Evolutionary conservation across 2,888 invertebrate genomes (phyloP).

Genomic region (Harpagoxenus sublaevis): DNA sequence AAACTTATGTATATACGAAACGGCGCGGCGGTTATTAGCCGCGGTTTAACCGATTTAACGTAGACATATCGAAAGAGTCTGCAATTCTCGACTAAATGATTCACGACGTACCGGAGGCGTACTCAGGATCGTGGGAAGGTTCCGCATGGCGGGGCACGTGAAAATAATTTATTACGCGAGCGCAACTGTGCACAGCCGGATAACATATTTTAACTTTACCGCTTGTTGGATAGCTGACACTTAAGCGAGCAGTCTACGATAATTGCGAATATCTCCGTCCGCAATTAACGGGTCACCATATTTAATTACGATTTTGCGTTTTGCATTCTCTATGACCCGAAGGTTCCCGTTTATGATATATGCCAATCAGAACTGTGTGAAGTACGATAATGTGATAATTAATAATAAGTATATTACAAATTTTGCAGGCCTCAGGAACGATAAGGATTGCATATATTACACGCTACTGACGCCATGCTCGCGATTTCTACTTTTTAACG

Average conservation of each 20-base stretch:
- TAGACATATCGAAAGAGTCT: slow-evolving; percentile 34
- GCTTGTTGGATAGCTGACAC: slow-evolving; percentile 45
- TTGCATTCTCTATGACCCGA: neutral
- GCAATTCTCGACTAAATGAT: slow-evolving; percentile 53
- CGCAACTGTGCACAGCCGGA: slow-evolving; percentile 56
- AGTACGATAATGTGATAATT: neutral
- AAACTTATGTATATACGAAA: neutral
- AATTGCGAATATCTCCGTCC: slow-evolving; percentile 36
- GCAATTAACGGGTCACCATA: slow-evolving; percentile 31
- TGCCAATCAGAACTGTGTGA: neutral
- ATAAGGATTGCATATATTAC: neutral
- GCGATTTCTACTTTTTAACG: neutral
- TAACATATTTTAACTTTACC: slow-evolving; percentile 61
- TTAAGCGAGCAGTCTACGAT: slow-evolving; percentile 16
- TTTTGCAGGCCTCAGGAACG: neutral
- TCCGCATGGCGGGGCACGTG: slow-evolving; percentile 66
- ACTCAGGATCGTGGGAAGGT: slow-evolving; percentile 72
- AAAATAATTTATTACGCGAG: slow-evolving; percentile 71
- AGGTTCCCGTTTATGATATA: neutral
- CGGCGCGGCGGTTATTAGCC: slow-evolving; percentile 10
- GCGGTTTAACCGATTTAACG: slow-evolving; percentile 31
- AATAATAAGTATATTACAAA: neutral
- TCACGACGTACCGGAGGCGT: slow-evolving; percentile 50
- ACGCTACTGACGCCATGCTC: neutral
- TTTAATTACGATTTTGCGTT: slow-evolving; percentile 27